These are phyloP conservation scores for Cosmorhoe ocellata DNA, from an alignment of 2,888 invertebrate genomes.

Conservation along the genomic window DNA sequence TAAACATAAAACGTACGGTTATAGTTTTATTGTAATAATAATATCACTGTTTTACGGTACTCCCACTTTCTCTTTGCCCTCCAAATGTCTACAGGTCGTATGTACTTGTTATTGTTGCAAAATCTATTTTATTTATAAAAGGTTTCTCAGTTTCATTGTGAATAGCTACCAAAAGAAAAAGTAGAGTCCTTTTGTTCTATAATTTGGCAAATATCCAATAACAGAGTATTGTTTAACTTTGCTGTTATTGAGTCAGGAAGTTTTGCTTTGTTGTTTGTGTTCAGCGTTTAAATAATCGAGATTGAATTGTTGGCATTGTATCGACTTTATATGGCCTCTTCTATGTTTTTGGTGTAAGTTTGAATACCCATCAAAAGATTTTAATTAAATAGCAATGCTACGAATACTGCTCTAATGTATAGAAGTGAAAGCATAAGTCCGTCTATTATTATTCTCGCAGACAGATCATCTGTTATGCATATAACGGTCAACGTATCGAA, in stretches of 20 bases:
- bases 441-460: conserved; percentile 8
- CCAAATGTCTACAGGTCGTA: conserved; percentile 19
- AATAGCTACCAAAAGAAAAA: not conserved
- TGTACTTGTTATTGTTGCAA: conserved; percentile 1
- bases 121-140: conserved; percentile 11
- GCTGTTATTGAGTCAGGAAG: conserved; percentile 28
- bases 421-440: not conserved
- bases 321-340: too few relatives aligned
- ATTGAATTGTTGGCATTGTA: conserved; percentile 17
- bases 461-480: conserved; percentile 34
- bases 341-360: not conserved
- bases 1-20: too few relatives aligned
- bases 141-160: conserved; percentile 4
- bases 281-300: conserved; percentile 10
- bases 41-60: not conserved
- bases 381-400: not conserved
- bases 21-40: too few relatives aligned
- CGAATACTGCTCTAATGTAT: not conserved
- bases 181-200: conserved; percentile 11
- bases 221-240: conserved; percentile 24
- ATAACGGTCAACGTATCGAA: conserved; percentile 43
- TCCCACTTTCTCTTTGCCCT: conserved; percentile 1
- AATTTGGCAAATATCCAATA: conserved; percentile 28
- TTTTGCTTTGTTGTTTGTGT: conserved; percentile 21
- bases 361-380: too few relatives aligned